Base-by-base conservation (phyloP, 1,140 invertebrate species). In the Oryctes rhinoceros region DNA sequence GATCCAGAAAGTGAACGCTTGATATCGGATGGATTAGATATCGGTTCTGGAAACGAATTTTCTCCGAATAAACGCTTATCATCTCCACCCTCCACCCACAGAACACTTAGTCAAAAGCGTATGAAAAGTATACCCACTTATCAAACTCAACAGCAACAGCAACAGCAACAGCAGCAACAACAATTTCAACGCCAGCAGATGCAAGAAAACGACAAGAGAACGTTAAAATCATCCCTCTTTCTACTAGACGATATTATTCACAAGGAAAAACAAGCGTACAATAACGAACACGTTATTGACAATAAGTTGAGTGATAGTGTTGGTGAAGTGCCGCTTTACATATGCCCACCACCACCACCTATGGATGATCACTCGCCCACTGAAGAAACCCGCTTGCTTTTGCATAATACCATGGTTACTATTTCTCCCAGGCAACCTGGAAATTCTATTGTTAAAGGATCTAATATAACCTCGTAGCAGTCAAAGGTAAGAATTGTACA, bases 1-100 rank as follows among this genome's bases (percentile, higher is more conserved):
- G 91, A 93, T 86, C 94, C 94, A 35, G 94, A 96, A 87, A 94
- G 93, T 79, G 94, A 95, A 87, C 92, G 94, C 82, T 89, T 96
- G 47, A 92, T 95, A 81, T 90, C 92, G 10, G 93, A 94, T 85
- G 83, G 80, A 80, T 85, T 81, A 84, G 86, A 83, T 82, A 85
- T 80, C 59, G 85, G 49, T 81, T 86, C 81, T 3, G 83, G 81
- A 83, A 86, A 85, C 47, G 88, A 89, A 78, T 89, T 88, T 81
- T 88, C 86, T 7, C 89, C 89, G 24, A 87, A 85, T 24, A 86
- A 86, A 80, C 86, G 85, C 67, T 74, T 85, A 48, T 84, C 88
- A 4, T 87, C 86, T 0, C 88, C 88, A 4, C 86, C 88, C 37
- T 81, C 87, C 62, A 82, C 87, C 37, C 88, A 88, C 39, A 84